A percentile compares a stretch with the other conserved stretches of the same genome.
Evolutionary conservation across 35 echinoderm and acorn worm species (phyloP).

Genomic region (Anneissia japonica): DNA sequence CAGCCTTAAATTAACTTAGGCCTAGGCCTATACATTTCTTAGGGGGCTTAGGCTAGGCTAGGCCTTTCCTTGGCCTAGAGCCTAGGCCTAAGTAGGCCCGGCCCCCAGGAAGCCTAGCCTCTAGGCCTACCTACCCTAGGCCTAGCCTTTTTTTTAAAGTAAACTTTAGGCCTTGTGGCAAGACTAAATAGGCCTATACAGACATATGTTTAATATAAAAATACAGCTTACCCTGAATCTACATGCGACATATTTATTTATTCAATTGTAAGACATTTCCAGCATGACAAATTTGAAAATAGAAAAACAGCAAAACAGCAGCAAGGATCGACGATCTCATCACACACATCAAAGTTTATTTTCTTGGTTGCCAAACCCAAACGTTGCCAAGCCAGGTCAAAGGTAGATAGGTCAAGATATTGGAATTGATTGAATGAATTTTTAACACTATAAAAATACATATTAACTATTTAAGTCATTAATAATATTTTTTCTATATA

Average conservation of each 20-base stretch:
- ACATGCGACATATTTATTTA: slow-evolving; percentile 31
- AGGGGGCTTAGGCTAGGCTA: neutral
- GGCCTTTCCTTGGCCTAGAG: neutral
- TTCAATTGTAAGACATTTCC: neutral
- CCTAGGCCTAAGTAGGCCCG: neutral
- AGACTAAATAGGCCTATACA: neutral
- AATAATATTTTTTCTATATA: too few species aligned
- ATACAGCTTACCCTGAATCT: slow-evolving; percentile 29
- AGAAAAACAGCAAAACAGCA: too few species aligned
- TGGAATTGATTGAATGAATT: too few species aligned
- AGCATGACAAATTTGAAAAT: too few species aligned
- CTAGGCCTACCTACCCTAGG: neutral
- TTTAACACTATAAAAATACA: too few species aligned
- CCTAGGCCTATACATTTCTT: neutral
- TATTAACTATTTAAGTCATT: too few species aligned
- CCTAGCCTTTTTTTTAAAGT: neutral
- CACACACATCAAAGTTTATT: neutral
- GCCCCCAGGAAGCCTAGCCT: neutral
- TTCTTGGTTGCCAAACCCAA: neutral
- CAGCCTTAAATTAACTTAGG: too few species aligned
- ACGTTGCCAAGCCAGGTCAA: neutral
- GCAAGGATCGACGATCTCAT: too few species aligned
- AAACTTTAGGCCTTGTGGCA: neutral
- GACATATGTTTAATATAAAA: neutral
- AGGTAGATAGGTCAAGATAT: too few species aligned